Conservation (phyloP, 2,888 invertebrate species). For the Pyrochroa serraticornis region DNA sequence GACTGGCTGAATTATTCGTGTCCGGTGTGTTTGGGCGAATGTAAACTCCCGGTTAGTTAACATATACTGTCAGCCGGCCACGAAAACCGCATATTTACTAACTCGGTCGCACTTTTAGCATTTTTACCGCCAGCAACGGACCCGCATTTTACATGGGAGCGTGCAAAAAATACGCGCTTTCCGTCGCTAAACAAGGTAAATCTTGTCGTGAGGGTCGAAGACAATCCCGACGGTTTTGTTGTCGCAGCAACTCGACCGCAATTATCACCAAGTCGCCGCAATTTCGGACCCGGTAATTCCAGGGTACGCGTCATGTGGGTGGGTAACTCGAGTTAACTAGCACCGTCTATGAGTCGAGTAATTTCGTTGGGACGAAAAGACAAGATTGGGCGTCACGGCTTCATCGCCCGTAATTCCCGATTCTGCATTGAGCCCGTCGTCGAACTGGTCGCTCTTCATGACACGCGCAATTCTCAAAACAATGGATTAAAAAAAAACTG, state of each 20-base stretch:
- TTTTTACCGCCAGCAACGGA: conserved; percentile 34
- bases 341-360: neutral
- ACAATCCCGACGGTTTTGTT: conserved; percentile 12
- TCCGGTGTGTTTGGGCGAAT: conserved; percentile 54
- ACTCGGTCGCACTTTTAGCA: conserved; percentile 50
- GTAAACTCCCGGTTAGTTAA: conserved; percentile 56
- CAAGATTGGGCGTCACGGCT: too few species aligned
- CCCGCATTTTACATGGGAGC: conserved; percentile 20
- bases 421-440: too few species aligned
- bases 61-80: conserved; percentile 55
- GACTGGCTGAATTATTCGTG: conserved; percentile 55
- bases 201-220: conserved; percentile 26
- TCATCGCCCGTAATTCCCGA: too few species aligned
- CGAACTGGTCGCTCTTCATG: too few species aligned
- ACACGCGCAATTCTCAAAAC: too few species aligned
- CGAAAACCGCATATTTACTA: conserved; percentile 55
- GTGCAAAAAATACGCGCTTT: too few species aligned
- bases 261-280: conserved; percentile 8
- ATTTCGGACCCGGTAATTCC: conserved; percentile 35
- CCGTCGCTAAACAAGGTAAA: conserved; percentile 28
- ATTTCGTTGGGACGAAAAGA: too few species aligned
- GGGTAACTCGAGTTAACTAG: conserved; percentile 8
- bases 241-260: conserved; percentile 1
- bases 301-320: conserved; percentile 23
- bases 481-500: too few species aligned